Evolutionary conservation across 2,113 vertebrate genomes (phyloP).

Genomic region (Oreotragus oreotragus): DNA sequence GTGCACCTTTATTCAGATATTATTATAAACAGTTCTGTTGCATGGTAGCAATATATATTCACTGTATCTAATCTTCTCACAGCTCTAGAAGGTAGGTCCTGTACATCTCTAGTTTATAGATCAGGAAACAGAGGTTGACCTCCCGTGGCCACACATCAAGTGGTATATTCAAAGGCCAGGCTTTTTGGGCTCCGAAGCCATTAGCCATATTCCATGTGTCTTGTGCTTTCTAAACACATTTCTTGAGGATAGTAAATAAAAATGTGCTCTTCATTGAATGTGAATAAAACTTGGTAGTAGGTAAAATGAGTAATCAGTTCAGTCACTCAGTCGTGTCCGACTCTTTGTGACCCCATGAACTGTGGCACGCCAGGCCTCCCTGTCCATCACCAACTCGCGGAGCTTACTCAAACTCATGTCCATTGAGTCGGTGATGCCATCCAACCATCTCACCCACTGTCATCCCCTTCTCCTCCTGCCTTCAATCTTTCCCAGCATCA

Average conservation of each 20-base stretch:
- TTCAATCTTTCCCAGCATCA: background rate
- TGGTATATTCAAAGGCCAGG: background rate
- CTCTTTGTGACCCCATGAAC: background rate
- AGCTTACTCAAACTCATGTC: background rate
- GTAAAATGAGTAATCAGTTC: background rate
- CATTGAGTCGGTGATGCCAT: background rate
- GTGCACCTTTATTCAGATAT: background rate
- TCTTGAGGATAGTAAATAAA: slow-evolving; percentile 25
- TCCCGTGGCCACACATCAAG: background rate
- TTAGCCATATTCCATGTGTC: background rate
- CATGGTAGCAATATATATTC: background rate
- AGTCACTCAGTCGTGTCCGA: background rate
- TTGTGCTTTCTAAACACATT: background rate
- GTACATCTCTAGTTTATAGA: background rate
- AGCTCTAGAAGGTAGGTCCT: background rate
- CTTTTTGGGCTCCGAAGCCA: background rate
- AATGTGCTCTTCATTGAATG: background rate
- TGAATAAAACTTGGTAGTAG: background rate
- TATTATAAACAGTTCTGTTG: slow-evolving; percentile 10
- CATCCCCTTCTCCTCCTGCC: background rate
- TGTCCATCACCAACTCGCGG: background rate
- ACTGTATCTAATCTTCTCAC: background rate
- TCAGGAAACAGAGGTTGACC: slow-evolving; percentile 23
- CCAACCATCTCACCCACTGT: background rate
- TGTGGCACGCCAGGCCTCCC: background rate